Percentiles rank a stretch among this genome's conserved stretches.
Evolutionary conservation across 2,888 invertebrate species (phyloP).

Genomic region (Epinotia brunnichana): DNA sequence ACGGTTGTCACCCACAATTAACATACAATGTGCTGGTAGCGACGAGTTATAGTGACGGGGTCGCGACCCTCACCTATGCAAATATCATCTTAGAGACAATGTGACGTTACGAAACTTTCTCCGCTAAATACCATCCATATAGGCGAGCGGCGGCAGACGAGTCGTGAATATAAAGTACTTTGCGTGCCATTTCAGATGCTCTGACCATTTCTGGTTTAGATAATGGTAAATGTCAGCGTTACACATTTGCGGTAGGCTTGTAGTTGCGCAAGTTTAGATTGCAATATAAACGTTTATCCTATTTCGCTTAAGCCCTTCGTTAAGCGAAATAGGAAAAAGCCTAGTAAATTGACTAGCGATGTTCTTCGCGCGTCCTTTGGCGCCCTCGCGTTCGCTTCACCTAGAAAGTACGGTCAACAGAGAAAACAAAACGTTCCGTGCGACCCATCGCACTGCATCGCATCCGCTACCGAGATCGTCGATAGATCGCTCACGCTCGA

Average conservation of each 20-base stretch:
- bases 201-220: slow-evolving; percentile 42
- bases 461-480: slow-evolving; percentile 78
- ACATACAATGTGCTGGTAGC: slow-evolving; percentile 81
- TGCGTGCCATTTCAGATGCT: slow-evolving; percentile 34
- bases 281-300: slow-evolving; percentile 4
- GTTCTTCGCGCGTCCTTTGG: slow-evolving; percentile 23
- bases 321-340: slow-evolving; percentile 6
- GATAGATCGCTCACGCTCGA: slow-evolving; percentile 78
- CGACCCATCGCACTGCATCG: slow-evolving; percentile 65
- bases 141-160: slow-evolving; percentile 35
- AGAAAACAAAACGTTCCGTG: slow-evolving; percentile 68
- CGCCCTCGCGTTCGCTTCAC: slow-evolving; percentile 7
- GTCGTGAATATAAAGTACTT: slow-evolving; percentile 39
- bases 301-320: no score
- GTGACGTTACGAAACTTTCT: slow-evolving; percentile 44
- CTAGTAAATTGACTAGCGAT: not conserved
- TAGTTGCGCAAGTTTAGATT: slow-evolving; percentile 32
- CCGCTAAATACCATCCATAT: slow-evolving; percentile 40
- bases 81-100: slow-evolving; percentile 45
- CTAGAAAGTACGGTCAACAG: slow-evolving; percentile 50
- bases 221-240: slow-evolving; percentile 41
- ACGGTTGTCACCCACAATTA: slow-evolving; percentile 67
- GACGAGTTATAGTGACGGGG: slow-evolving; percentile 58
- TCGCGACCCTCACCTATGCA: slow-evolving; percentile 60
- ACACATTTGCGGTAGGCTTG: slow-evolving; percentile 32